These are phyloP conservation scores for Salvelinus namaycush DNA, from an alignment of 2,113 vertebrate genomes.

Conservation along the genomic window DNA sequence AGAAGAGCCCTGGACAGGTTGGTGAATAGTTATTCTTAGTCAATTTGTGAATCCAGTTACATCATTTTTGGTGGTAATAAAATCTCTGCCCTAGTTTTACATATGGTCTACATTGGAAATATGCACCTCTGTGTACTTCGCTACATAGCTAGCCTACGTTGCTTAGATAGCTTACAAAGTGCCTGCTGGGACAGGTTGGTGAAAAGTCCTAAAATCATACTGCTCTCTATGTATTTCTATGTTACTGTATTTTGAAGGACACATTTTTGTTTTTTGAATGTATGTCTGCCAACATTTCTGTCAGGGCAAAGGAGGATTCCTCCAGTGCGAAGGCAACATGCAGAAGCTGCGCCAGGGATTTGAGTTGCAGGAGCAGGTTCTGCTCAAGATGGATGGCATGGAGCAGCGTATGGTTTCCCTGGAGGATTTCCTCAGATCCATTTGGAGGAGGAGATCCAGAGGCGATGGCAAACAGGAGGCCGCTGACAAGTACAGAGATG, in stretches of 20 bases:
- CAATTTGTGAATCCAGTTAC: too few species aligned
- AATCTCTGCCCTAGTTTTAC: too few species aligned
- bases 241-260: background rate
- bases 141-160: too few species aligned
- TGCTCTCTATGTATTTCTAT: background rate
- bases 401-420: background rate
- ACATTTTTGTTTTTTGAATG: background rate
- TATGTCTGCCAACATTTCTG: background rate
- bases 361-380: conserved; percentile 7
- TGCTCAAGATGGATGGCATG: background rate
- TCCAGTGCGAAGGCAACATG: background rate
- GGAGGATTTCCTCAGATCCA: background rate
- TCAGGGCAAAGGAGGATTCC: background rate
- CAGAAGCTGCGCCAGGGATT: background rate
- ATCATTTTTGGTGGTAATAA: too few species aligned
- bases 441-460: background rate
- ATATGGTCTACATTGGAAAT: too few species aligned
- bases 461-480: background rate
- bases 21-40: too few species aligned
- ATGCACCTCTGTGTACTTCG: too few species aligned
- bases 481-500: background rate
- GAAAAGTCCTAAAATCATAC: background rate
- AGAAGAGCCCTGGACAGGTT: too few species aligned
- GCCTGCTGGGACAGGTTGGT: too few species aligned
- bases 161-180: too few species aligned